Evolutionary conservation across 2,888 invertebrate genomes (phyloP), one percentile per base, ranked within the genome.

Genomic region (Clanis bilineata): DNA sequence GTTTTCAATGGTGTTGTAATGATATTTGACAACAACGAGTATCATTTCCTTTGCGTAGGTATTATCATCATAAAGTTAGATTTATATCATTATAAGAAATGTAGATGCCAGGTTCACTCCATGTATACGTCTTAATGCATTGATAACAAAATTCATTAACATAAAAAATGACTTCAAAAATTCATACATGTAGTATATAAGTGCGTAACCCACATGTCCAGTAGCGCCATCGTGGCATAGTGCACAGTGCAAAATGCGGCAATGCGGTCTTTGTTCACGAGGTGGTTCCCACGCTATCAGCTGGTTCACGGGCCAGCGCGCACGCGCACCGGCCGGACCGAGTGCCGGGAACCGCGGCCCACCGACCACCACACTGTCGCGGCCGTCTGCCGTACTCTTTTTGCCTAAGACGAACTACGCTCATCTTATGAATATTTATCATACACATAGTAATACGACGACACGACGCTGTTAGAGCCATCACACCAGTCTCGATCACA

Each of bases 211-310:
- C 74, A 76, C 73, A 66, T 70, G 70, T 71, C 10, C 15, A 57
- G 21, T 12, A 36, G 6, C 15, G 9, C 18, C 28, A 32, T 32
- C 23, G 66, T 65, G 65, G 63, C 69, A 69, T 71, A 69, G 59
- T 57, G 66, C 61, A 66, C 66, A 62, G 64, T 64, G 65, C 65
- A 57, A 59, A 67, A 51, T 67, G 68, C 62, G 64, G 67, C 28
- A 51, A 39, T 51, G 64, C 67, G 62, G 62, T 62, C 63, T 79
- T 77, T 73, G 79, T 74, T 75, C 76, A 80, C 79, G 79, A 81
- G 80, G 82, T 80, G 77, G 74, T 89, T 90, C 90, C 86, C 90
- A 90, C 90, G 86, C 77, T 81, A 88, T 88, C 88, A 87, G 86
- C 83, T 86, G 83, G 85, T 83, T 84, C 76, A 87, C 83, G 90